Conservation (phyloP, 2,888 invertebrate species). For the Corythucha ciliata region DNA sequence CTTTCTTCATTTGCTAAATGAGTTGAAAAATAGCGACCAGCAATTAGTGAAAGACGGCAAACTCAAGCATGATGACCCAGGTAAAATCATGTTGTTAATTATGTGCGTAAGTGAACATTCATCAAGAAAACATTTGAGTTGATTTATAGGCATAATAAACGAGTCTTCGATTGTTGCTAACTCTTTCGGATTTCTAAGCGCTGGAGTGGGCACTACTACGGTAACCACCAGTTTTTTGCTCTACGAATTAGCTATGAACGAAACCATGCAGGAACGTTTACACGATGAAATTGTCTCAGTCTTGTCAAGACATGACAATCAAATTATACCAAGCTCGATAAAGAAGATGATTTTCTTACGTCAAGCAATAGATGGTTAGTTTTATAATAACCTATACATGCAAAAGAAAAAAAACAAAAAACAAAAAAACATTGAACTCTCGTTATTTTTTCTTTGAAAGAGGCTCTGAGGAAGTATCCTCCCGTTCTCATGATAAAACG, state of each 20-base stretch:
- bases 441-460: conserved; percentile 21
- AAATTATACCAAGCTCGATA: too few species aligned
- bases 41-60: not conserved
- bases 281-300: conserved; percentile 47
- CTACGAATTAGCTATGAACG: conserved; percentile 48
- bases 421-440: too few species aligned
- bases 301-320: too few species aligned
- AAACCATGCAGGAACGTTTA: conserved; percentile 45
- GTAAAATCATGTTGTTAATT: not conserved
- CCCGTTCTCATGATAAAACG: conserved; percentile 40
- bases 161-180: conserved; percentile 42
- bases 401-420: too few species aligned
- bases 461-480: conserved; percentile 41
- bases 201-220: conserved; percentile 56
- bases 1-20: too few species aligned
- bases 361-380: too few species aligned
- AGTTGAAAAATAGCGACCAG: too few species aligned
- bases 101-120: not conserved
- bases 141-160: conserved; percentile 29
- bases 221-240: conserved; percentile 50
- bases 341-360: too few species aligned
- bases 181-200: conserved; percentile 50
- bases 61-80: not conserved
- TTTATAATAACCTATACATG: too few species aligned
- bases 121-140: too few species aligned